These are phyloP conservation scores for Furcula furcula DNA, from an alignment of 2,888 invertebrate species.

Conservation along the genomic window DNA sequence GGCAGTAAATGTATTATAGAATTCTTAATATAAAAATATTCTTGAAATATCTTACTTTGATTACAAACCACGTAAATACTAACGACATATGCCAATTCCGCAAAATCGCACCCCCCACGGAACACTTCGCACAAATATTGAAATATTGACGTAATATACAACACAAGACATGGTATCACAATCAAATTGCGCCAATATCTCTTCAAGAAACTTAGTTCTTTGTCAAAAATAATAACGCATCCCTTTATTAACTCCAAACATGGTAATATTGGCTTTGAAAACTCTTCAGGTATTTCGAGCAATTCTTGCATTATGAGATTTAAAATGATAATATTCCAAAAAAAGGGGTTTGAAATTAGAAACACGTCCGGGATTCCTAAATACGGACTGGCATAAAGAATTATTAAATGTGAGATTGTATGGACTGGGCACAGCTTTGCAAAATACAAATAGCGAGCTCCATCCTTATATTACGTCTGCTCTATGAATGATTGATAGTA, in stretches of 20 bases:
- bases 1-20: no score
- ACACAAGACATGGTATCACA: conserved; percentile 14
- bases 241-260: conserved; percentile 25
- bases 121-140: conserved; percentile 21
- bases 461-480: no score
- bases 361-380: no score
- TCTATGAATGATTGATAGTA: no score
- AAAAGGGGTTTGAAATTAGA: no score
- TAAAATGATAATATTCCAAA: no score
- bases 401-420: no score
- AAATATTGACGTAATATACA: conserved; percentile 16
- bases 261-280: conserved; percentile 15
- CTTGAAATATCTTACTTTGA: conserved; percentile 35
- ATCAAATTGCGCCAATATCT: conserved; percentile 16
- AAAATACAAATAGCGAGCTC: no score
- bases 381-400: no score
- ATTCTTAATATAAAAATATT: no score
- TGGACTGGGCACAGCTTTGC: no score
- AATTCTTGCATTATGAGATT: conserved; percentile 18
- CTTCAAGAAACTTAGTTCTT: conserved; percentile 6
- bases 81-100: conserved; percentile 27
- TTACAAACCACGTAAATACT: conserved; percentile 29
- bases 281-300: conserved; percentile 25
- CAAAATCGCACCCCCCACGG: conserved; percentile 19
- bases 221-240: conserved; percentile 25